phyloP scores from a whole-genome alignment of 1,140 invertebrate species.

The Pachypeltis micranthus region DNA sequence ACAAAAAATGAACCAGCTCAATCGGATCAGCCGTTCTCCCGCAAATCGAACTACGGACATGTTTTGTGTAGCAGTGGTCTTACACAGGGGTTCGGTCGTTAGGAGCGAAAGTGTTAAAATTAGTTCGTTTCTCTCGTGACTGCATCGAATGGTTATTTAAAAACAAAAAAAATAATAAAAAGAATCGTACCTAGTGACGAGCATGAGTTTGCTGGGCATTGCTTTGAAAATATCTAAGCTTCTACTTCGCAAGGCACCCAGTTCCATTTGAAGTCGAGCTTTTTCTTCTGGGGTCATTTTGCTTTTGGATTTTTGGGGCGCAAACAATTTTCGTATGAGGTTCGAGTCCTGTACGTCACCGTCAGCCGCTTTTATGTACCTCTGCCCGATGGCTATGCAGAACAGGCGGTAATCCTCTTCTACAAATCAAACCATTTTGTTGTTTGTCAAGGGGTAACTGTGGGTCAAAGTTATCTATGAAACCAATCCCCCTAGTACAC shows the following conservation, averaged over 20 bases:
- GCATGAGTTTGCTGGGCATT: constrained; percentile 36
- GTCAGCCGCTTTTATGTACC: constrained; percentile 27
- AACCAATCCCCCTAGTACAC: no score
- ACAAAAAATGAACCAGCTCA: no score
- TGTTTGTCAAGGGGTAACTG: no score
- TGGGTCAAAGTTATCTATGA: no score
- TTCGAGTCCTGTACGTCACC: constrained; percentile 22
- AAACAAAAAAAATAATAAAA: background rate
- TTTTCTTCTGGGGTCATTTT: constrained; percentile 32
- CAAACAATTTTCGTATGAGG: constrained; percentile 30
- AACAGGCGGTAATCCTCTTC: constrained; percentile 35
- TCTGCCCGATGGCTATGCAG: constrained; percentile 34
- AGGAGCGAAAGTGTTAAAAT: no score
- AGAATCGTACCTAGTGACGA: constrained; percentile 38
- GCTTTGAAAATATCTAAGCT: constrained; percentile 34
- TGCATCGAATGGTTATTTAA: no score
- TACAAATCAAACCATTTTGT: constrained; percentile 24
- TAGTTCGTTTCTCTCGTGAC: no score
- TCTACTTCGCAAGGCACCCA: constrained; percentile 35
- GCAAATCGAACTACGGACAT: no score
- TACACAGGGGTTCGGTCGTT: no score
- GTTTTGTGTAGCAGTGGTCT: no score
- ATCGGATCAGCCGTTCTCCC: no score
- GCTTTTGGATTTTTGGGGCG: constrained; percentile 25
- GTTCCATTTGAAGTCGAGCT: constrained; percentile 31